Base-by-base conservation (phyloP, 2,797 vertebrate species). In the Mus spretus region DNA sequence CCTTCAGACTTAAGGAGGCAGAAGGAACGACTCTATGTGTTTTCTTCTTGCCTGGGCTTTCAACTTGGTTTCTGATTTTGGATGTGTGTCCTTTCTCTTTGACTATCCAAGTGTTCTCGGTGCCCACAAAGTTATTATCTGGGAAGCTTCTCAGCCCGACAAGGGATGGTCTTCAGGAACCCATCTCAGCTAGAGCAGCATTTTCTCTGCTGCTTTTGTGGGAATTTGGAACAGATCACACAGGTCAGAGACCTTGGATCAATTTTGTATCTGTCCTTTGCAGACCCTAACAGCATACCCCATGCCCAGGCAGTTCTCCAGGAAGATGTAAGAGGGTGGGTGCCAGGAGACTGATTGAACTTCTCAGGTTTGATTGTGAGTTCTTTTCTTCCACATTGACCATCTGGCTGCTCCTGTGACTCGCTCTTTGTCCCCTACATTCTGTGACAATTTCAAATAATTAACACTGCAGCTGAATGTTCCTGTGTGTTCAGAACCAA, bases 341-440 rank as follows among this genome's bases (percentile, higher is more conserved):
- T 99, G 96, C 99, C 98, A 96, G 98, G 98, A 99, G 50, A 98
- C 98, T 98, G 50, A 98, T 98, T 98, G 98, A 98, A 91, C 98
- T 98, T 93, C 98, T 99, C 72, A 98, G 97, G 74, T 98, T 98
- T 95, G 97, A 96, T 95, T 98, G 98, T 4, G 98, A 98, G 0
- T 97, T 98, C 97, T 98, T 98, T 59, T 98, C 98, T 61, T 98
- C 97, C 0, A 98, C 98, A 72, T 98, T 98, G 77, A 93, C 98
- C 98, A 95, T 99, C 98, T 1, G 98, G 98, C 98, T 98, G 98
- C 89, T 99, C 98, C 95, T 99, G 98, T 97, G 98, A 99, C 97
- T 97, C 98, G 1, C 22, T 59, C 2, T 1, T n/a, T 11, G 12
- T 2, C 6, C 34, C 34, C 89, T 50, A 98, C 53, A 0, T 98